Evolutionary conservation across 2,797 vertebrate genomes (phyloP).

Genomic region (Staurois parvus): DNA sequence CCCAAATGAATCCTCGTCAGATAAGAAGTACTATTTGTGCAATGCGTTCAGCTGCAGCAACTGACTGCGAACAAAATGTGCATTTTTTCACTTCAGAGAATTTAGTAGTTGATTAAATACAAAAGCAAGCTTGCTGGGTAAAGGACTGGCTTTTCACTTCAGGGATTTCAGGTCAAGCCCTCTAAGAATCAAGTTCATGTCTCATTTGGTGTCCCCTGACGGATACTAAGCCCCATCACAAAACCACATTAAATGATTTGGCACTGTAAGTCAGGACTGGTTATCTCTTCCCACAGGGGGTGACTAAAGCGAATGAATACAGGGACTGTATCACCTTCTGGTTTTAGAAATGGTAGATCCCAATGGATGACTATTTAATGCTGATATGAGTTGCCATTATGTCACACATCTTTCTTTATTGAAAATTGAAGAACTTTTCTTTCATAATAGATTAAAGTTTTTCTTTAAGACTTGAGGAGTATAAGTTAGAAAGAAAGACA

Average conservation of each 20-base stretch:
- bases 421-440: not conserved
- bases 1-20: slow-evolving; percentile 72
- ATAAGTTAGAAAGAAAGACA: not conserved
- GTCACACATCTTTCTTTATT: not conserved
- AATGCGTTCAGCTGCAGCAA: slow-evolving; percentile 75
- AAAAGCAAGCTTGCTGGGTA: slow-evolving; percentile 71
- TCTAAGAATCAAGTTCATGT: slow-evolving; percentile 72
- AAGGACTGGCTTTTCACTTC: slow-evolving; percentile 73
- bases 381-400: slow-evolving; percentile 49
- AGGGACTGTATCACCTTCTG: slow-evolving; percentile 36
- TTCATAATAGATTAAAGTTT: not conserved
- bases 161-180: slow-evolving; percentile 77
- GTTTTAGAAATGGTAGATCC: slow-evolving; percentile 51
- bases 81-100: slow-evolving; percentile 82
- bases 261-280: slow-evolving; percentile 65
- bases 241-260: slow-evolving; percentile 75
- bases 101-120: slow-evolving; percentile 79
- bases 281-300: slow-evolving; percentile 59
- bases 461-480: not conserved
- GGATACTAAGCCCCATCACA: slow-evolving; percentile 74
- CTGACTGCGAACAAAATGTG: slow-evolving; percentile 77
- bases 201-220: slow-evolving; percentile 70
- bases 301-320: slow-evolving; percentile 22
- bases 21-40: slow-evolving; percentile 70
- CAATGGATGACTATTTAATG: slow-evolving; percentile 24